Evolutionary conservation across 2,113 vertebrate genomes (phyloP), one percentile per base, ranked within the genome.

Genomic region (Pheucticus melanocephalus): DNA sequence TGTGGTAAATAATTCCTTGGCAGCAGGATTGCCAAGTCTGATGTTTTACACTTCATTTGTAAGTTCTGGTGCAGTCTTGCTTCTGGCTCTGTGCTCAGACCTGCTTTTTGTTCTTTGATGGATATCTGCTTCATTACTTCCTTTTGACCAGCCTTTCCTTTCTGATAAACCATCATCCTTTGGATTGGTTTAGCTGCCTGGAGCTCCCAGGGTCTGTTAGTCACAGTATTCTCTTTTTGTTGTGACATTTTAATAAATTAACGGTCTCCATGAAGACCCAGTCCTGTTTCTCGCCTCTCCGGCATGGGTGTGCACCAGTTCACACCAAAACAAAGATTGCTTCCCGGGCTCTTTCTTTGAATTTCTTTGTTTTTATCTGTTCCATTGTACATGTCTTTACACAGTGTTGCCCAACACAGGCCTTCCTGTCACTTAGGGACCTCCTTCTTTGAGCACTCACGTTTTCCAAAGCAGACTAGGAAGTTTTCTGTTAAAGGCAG

Each of bases 1-100:
- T 69, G 54, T 88, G 86, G 82, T 90, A 86, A 93, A 82, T 54
- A 92, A 65, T 65, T 90, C 66, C 76, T 90, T 92, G 75, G 71
- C 53, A 93, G 85, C 35, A 40, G 84, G 47, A 59, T 86, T 51
- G 76, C 88, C 24, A 60, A 53, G 73, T 39, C 37, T 65, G 53
- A 45, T 76, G 75, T 69, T 92, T 92, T 87, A 54, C 19, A 15
- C 33, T 78, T 91, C 33, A 39, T 71, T 86, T 87, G 22, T 87
- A 28, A 64, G 48, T 65, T 93, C 69, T 90, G 82, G 31, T 94
- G 77, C 77, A 56, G 61, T 31, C 61, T 56, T 40, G 53, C 73
- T 89, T 65, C 73, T 90, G 78, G 47, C 65, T 91, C 21, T 60
- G 44, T 68, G 73, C 65, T 79, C 65, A 60, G 70, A 48, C 54